Conservation (phyloP, 2,888 invertebrate species). For the Apodemia mormo region DNA sequence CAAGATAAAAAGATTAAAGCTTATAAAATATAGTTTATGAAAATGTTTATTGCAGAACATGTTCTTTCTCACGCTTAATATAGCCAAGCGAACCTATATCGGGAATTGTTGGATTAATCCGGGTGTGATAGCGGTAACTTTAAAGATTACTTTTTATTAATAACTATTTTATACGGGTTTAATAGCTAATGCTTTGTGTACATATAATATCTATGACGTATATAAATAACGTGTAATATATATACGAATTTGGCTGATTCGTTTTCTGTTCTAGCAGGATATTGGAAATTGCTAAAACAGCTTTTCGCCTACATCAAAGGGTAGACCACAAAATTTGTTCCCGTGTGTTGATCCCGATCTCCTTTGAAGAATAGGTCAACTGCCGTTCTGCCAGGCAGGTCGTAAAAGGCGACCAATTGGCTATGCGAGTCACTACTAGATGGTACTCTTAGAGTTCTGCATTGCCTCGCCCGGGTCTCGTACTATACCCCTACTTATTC, state of each 20-base stretch:
- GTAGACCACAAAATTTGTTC: too few relatives aligned
- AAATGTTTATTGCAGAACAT: constrained; percentile 5
- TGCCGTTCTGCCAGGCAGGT: too few relatives aligned
- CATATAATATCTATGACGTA: neutral
- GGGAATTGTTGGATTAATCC: constrained; percentile 9
- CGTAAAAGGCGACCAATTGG: too few relatives aligned
- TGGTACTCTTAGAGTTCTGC: too few relatives aligned
- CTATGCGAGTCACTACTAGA: too few relatives aligned
- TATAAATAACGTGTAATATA: neutral
- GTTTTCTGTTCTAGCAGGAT: too few relatives aligned
- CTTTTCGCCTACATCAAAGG: too few relatives aligned
- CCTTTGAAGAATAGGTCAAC: too few relatives aligned
- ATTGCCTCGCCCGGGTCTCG: too few relatives aligned
- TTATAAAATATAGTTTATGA: constrained; percentile 6
- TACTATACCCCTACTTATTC: too few relatives aligned
- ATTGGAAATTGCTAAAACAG: too few relatives aligned
- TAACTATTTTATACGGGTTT: constrained; percentile 11
- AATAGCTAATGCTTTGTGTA: neutral
- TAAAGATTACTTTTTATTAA: neutral
- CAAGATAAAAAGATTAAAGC: constrained; percentile 3
- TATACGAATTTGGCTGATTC: neutral
- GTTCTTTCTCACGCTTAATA: constrained; percentile 18
- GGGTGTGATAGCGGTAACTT: constrained; percentile 5
- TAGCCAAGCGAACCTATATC: neutral
- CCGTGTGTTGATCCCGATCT: too few relatives aligned